Conservation (phyloP, 2,888 invertebrate species). For the Netelia inedita region DNA sequence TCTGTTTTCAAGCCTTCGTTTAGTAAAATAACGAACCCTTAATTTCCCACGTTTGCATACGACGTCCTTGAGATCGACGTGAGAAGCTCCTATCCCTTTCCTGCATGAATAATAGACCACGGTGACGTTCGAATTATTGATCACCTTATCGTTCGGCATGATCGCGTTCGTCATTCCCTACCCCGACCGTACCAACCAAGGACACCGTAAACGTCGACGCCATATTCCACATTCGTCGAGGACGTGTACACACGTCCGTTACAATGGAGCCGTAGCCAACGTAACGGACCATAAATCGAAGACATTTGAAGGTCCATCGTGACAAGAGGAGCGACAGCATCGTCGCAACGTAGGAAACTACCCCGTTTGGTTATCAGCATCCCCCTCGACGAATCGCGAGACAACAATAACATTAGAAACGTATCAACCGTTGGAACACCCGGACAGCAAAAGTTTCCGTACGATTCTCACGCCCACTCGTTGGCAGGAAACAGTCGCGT, state of each 20-base stretch:
- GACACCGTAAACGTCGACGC: conserved; percentile 16
- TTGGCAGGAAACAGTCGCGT: background rate
- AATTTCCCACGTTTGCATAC: background rate
- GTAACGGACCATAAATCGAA: conserved; percentile 8
- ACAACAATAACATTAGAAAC: conserved; percentile 4
- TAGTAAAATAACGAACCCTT: background rate
- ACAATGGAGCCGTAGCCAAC: conserved; percentile 23
- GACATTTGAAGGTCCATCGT: conserved; percentile 34
- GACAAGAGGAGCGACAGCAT: conserved; percentile 5
- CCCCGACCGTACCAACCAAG: background rate
- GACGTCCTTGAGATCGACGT: background rate
- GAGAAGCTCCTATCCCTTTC: background rate
- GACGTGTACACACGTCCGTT: background rate
- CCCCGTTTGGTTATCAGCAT: conserved; percentile 33
- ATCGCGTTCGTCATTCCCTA: conserved; percentile 20
- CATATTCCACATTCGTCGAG: conserved; percentile 21
- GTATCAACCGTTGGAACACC: background rate
- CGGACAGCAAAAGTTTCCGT: background rate
- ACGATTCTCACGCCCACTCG: background rate
- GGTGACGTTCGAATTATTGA: conserved; percentile 43
- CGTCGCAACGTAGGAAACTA: conserved; percentile 15
- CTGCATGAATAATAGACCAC: background rate
- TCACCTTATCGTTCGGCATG: conserved; percentile 19
- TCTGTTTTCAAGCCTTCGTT: background rate
- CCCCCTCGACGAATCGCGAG: conserved; percentile 6